Conservation (phyloP, 2,888 invertebrate species). For the Hyalella azteca region DNA sequence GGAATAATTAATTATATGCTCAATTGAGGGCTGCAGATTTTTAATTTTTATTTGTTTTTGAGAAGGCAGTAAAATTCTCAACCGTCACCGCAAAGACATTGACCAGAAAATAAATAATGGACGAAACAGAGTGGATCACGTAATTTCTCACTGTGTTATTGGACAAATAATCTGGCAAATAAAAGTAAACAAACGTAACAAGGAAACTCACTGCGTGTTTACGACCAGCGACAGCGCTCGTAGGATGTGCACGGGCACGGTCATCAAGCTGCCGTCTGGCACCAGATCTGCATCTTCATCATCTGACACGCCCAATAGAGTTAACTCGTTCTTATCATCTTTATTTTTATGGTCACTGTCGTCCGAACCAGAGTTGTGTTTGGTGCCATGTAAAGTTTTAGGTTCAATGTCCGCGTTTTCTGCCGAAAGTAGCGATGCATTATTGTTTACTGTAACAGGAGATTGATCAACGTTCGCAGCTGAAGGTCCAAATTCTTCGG, state of each 20-base stretch:
- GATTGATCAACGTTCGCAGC: not conserved
- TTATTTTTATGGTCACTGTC: not conserved
- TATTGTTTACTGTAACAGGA: not conserved
- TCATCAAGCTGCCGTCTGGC: slow-evolving; percentile 10
- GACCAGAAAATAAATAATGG: no score
- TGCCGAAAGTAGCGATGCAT: not conserved
- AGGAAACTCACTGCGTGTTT: not conserved
- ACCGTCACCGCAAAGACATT: no score
- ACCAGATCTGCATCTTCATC: not conserved
- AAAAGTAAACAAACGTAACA: not conserved
- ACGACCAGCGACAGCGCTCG: not conserved
- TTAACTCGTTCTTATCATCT: not conserved
- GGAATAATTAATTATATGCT: no score
- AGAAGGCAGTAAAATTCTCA: no score
- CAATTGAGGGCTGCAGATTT: no score
- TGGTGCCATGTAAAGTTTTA: no score
- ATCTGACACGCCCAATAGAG: no score
- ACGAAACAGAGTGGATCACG: no score
- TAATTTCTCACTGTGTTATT: not conserved
- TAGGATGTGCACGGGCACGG: not conserved
- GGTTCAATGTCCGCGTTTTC: not conserved
- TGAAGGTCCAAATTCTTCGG: not conserved
- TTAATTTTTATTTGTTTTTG: no score
- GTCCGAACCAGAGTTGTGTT: not conserved
- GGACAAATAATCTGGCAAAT: not conserved